Evolutionary conservation across 2,797 vertebrate species (phyloP), one percentile per base, ranked within the genome.

Genomic region (Acrossocheilus fasciatus): DNA sequence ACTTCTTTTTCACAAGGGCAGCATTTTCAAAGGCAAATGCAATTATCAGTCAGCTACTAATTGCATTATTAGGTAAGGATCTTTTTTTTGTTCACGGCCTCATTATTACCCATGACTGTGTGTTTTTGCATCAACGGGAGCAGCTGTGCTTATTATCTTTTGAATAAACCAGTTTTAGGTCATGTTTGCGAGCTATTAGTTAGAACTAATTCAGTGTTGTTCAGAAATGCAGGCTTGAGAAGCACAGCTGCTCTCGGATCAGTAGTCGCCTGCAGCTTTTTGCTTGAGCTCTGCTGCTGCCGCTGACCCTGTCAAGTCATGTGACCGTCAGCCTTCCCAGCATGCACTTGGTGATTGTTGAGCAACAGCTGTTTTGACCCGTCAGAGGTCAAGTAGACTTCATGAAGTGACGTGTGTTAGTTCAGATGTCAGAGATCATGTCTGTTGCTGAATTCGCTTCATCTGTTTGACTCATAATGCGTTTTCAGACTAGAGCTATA

Each of bases 141-240:
- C 83, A 57, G 36, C 83, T 85, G 68, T 79, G 66, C 36, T 79
- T 72, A 2, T 45, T 64, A 41, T 79, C 36, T 72, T 84, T 30
- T 34, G 36, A 57, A 70, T 26, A 50, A 36, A 12, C 18, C 52
- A 14, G 43, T 68, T 77, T 52, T 18, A 7, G 43, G 14, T 50
- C 57, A 76, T 2, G n/a, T 54, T 4, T 41, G 39, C 15, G 43
- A 62, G 54, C 4, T 30, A 10, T 45, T 47, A 0, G n/a, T 66
- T 18, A 45, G 59, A 41, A 47, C 23, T 0, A 14, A 66, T 66
- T 34, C 26, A 30, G 50, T 18, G 50, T 43, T 79, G 11, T 26
- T 26, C n/a, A 7, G 78, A 26, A 45, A 47, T 15, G 5, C 34
- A 50, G 43, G 26, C 14, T 81, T 50, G 20, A 3, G 34, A 72